Percentiles rank a stretch among this genome's conserved stretches.
Conservation (phyloP, 1,140 invertebrate genomes). For the Drosophila hydei region DNA sequence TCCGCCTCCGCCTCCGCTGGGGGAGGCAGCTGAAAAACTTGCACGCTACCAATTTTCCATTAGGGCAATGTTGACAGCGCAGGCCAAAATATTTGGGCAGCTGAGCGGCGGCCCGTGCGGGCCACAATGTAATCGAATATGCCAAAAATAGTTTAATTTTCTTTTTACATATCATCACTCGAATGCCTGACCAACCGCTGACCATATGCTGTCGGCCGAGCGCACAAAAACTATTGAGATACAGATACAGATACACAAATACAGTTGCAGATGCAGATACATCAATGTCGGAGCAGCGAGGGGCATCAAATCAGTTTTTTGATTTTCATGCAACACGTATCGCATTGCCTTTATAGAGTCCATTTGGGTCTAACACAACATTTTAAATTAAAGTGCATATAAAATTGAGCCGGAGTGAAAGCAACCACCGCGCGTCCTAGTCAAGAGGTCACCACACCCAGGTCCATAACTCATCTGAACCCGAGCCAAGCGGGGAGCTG, state of each 20-base stretch:
- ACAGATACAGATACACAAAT: background rate
- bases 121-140: slow-evolving; percentile 59
- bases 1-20: too few species aligned
- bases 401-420: slow-evolving; percentile 32
- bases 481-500: slow-evolving; percentile 21
- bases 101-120: slow-evolving; percentile 27
- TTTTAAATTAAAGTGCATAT: slow-evolving; percentile 40
- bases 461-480: slow-evolving; percentile 62
- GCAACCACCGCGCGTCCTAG: slow-evolving; percentile 46
- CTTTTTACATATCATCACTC: slow-evolving; percentile 4
- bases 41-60: slow-evolving; percentile 15
- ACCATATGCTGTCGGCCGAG: slow-evolving; percentile 65
- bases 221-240: slow-evolving; percentile 8
- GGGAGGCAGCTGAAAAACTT: slow-evolving; percentile 34
- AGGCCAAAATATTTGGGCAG: slow-evolving; percentile 72
- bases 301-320: slow-evolving; percentile 53
- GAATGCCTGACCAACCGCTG: slow-evolving; percentile 42
- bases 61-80: slow-evolving; percentile 40
- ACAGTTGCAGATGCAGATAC: slow-evolving; percentile 32
- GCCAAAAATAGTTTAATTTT: slow-evolving; percentile 60
- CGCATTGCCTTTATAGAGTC: slow-evolving; percentile 71
- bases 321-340: slow-evolving; percentile 68
- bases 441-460: slow-evolving; percentile 65
- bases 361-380: slow-evolving; percentile 41
- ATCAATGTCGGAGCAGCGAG: slow-evolving; percentile 44